A percentile compares a stretch with the other conserved stretches of the same genome.
phyloP scores from a whole-genome alignment of 2,797 vertebrate species.

The Oryzias sinensis region DNA sequence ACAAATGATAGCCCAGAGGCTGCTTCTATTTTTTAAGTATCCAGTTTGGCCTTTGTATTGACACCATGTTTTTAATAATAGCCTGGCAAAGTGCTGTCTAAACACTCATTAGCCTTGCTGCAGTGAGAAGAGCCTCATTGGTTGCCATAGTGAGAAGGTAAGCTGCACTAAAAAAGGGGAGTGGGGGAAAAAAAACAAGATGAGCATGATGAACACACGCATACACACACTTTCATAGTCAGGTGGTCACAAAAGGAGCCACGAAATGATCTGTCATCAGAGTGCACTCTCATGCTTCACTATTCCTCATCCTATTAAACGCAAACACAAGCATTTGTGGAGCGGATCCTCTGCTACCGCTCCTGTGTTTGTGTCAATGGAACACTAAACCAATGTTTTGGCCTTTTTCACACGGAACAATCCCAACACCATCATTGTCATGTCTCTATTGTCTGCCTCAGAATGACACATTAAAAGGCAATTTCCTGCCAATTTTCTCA shows the following conservation, averaged over 20 bases:
- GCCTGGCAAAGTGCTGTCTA: conserved; percentile 47
- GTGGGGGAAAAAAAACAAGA: conserved; percentile 63
- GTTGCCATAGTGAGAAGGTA: conserved; percentile 88
- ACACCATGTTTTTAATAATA: conserved; percentile 46
- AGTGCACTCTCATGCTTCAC: conserved; percentile 72
- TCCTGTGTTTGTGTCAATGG: conserved; percentile 33
- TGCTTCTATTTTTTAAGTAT: conserved; percentile 23
- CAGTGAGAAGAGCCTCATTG: conserved; percentile 54
- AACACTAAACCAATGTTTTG: conserved; percentile 52
- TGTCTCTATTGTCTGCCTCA: conserved; percentile 22
- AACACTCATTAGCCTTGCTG: conserved; percentile 67
- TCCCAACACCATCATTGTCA: conserved; percentile 30
- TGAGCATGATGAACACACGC: conserved; percentile 41
- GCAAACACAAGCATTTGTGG: conserved; percentile 12
- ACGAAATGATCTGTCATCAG: conserved; percentile 80
- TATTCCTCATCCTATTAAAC: conserved; percentile 28
- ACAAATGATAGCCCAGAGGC: conserved; percentile 15
- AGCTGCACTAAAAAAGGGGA: conserved; percentile 72
- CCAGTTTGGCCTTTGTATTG: conserved; percentile 30
- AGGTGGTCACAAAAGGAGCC: conserved; percentile 65
- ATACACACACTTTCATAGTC: conserved; percentile 32
- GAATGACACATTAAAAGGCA: conserved; percentile 69
- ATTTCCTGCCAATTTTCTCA: conserved; percentile 70
- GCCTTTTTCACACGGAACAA: conserved; percentile 54
- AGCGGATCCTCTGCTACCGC: conserved; percentile 20